Percentiles rank a stretch among this genome's conserved stretches.
phyloP scores from a whole-genome alignment of 2,113 vertebrate species.

The Epinephelus lanceolatus region DNA sequence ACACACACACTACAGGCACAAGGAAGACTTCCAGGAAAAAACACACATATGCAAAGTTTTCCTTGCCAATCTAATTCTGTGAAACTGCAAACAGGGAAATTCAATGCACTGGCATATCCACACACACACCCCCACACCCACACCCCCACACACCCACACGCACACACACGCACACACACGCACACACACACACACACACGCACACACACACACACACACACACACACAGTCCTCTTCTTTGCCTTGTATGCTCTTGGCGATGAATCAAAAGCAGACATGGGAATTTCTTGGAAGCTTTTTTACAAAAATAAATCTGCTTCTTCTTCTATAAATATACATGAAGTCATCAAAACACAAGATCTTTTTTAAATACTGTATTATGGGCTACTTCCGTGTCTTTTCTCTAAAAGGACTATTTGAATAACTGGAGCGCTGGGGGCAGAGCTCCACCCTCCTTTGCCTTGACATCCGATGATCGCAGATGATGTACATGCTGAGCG shows the following conservation, averaged over 20 bases:
- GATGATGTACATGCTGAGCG: neutral
- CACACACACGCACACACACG: too few species aligned
- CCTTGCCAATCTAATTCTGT: constrained; percentile 27
- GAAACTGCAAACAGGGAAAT: constrained; percentile 56
- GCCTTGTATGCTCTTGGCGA: neutral
- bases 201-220: too few species aligned
- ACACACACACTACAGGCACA: neutral
- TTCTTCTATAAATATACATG: neutral
- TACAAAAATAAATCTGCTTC: neutral
- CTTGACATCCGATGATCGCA: constrained; percentile 14
- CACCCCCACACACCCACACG: too few species aligned
- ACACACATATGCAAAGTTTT: constrained; percentile 34
- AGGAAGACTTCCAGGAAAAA: neutral
- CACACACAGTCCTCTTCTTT: neutral
- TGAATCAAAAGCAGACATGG: neutral
- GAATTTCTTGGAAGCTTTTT: neutral
- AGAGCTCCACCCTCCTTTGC: neutral
- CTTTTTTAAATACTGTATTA: neutral
- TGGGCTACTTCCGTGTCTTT: constrained; percentile 4
- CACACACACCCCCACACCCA: neutral
- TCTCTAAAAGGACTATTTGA: constrained; percentile 2
- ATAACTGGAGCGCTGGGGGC: neutral
- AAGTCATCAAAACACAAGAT: constrained; percentile 6
- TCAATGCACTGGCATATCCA: constrained; percentile 4
- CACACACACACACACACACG: too few species aligned